Percentiles rank a stretch among this genome's conserved stretches.
phyloP scores from a whole-genome alignment of 2,888 invertebrate genomes.

The Drosophila glabriapex region DNA sequence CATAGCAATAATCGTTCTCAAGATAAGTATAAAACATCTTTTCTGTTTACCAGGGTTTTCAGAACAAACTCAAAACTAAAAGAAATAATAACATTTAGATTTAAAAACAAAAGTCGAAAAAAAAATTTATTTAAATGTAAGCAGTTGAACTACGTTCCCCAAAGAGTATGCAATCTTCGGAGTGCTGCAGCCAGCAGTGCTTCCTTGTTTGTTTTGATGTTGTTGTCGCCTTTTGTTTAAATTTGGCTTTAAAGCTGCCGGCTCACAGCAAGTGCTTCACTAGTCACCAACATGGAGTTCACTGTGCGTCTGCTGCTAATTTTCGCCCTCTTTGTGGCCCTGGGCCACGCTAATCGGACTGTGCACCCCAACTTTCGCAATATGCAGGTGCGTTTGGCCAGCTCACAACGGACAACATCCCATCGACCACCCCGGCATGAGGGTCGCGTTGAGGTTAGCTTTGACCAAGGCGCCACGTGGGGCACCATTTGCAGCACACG shows the following conservation, averaged over 20 bases:
- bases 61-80: too few species aligned
- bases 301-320: slow-evolving; percentile 21
- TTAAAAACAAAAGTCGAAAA: too few species aligned
- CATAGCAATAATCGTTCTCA: not conserved
- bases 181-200: not conserved
- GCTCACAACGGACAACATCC: slow-evolving; percentile 1
- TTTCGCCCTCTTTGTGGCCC: slow-evolving; percentile 1
- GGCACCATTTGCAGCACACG: slow-evolving; percentile 77
- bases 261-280: not conserved
- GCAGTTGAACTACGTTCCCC: not conserved
- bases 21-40: not conserved
- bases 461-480: slow-evolving; percentile 73
- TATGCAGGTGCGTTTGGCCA: slow-evolving; percentile 73
- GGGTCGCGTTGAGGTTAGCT: slow-evolving; percentile 81
- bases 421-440: slow-evolving; percentile 51
- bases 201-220: not conserved
- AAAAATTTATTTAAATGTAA: not conserved
- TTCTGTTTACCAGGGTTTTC: not conserved
- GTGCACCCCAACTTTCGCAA: slow-evolving; percentile 61
- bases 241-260: slow-evolving; percentile 53
- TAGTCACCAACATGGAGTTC: slow-evolving; percentile 43
- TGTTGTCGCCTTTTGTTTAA: slow-evolving; percentile 5
- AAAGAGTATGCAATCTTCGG: not conserved
- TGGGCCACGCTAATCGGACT: slow-evolving; percentile 30
- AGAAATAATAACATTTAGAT: not conserved